Evolutionary conservation across 2,113 vertebrate genomes (phyloP).

Genomic region (Ariopsis seemanni): DNA sequence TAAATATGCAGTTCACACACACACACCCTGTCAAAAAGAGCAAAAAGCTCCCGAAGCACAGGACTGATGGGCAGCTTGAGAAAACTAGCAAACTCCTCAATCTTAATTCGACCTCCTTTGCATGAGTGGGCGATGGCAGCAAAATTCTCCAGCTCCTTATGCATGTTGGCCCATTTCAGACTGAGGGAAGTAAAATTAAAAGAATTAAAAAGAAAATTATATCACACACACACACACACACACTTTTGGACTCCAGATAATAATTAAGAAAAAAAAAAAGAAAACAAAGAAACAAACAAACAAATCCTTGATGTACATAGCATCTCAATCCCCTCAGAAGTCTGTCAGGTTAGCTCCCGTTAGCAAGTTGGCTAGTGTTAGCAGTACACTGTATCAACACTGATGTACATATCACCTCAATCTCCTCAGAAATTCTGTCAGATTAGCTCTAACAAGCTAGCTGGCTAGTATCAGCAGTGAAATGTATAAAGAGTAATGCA

Average conservation of each 20-base stretch:
- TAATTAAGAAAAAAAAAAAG: not conserved
- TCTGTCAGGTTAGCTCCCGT: not conserved
- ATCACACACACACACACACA: no score
- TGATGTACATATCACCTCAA: not conserved
- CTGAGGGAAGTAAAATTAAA: conserved; percentile 63
- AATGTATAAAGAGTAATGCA: no score
- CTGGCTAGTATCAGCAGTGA: not conserved
- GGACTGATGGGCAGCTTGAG: conserved; percentile 87
- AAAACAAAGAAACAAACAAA: no score
- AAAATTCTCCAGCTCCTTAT: conserved; percentile 86
- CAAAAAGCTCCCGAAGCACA: conserved; percentile 84
- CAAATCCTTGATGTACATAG: not conserved
- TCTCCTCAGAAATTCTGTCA: not conserved
- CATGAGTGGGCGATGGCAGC: conserved; percentile 83
- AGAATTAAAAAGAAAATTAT: conserved; percentile 12
- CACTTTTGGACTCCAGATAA: not conserved
- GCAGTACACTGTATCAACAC: not conserved
- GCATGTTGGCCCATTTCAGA: conserved; percentile 89
- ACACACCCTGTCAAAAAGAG: conserved; percentile 93
- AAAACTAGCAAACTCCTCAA: conserved; percentile 87
- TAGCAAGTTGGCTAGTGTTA: not conserved
- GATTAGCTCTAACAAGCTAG: not conserved
- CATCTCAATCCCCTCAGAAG: not conserved
- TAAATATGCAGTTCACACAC: not conserved
- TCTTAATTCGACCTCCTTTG: conserved; percentile 89